Conservation (phyloP, 92 coral and sea anemone genomes). For the Zoanthus solanderi region DNA sequence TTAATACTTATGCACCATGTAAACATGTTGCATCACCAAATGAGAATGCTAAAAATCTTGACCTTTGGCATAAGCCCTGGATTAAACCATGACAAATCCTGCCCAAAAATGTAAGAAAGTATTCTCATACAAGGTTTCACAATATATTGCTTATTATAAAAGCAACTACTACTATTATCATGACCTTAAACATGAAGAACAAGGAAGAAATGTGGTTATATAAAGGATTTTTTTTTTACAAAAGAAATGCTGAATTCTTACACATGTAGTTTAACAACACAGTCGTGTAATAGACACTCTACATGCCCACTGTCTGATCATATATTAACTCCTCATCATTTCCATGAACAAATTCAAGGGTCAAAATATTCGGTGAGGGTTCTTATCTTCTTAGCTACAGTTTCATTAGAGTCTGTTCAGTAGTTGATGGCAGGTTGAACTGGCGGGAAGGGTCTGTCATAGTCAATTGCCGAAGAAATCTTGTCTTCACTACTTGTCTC, state of each 20-base stretch:
- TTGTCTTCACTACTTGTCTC: not conserved
- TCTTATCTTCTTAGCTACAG: not conserved
- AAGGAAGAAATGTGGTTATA: not conserved
- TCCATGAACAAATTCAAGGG: not conserved
- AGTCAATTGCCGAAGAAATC: not conserved
- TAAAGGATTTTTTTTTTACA: not conserved
- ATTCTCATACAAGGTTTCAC: not conserved
- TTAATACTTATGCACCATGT: not conserved
- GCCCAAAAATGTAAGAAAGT: not conserved
- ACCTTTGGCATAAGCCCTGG: not conserved
- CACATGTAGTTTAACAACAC: not conserved
- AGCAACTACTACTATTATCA: not conserved
- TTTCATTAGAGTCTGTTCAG: not conserved
- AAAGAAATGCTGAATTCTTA: not conserved
- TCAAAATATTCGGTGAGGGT: not conserved
- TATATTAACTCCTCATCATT: not conserved
- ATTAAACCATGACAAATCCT: not conserved
- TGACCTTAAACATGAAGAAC: too few species aligned
- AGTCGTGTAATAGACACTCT: not conserved
- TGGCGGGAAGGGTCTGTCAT: not conserved
- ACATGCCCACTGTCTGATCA: not conserved
- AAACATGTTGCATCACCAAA: not conserved
- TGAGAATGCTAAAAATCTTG: not conserved
- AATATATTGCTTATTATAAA: too few species aligned
- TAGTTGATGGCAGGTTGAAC: not conserved